These are phyloP conservation scores for Protodeltote pygarga DNA, from an alignment of 2,888 invertebrate genomes.

Conservation along the genomic window DNA sequence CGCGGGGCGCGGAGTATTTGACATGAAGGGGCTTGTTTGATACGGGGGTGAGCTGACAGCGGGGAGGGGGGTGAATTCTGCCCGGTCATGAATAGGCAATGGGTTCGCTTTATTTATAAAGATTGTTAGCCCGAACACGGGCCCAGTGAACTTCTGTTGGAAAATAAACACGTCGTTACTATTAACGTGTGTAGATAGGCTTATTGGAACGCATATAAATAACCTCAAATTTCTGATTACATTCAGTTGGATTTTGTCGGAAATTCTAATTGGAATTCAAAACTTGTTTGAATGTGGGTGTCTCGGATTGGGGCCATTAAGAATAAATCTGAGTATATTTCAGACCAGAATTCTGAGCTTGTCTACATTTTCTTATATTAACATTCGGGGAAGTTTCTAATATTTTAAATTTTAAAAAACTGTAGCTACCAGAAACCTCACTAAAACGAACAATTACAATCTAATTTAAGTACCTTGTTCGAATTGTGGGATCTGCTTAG, in stretches of 20 bases:
- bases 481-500: background rate
- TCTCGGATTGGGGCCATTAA: conserved; percentile 26
- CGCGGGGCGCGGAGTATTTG: conserved; percentile 87
- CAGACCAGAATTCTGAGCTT: conserved; percentile 4
- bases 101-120: conserved; percentile 86
- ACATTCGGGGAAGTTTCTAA: no score
- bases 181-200: conserved; percentile 52
- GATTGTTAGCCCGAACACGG: conserved; percentile 79
- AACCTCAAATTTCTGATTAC: conserved; percentile 25
- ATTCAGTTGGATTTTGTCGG: conserved; percentile 15
- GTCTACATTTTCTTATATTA: background rate
- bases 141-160: conserved; percentile 78
- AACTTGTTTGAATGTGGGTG: conserved; percentile 24
- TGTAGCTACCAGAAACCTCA: no score
- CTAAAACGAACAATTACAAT: no score
- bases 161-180: conserved; percentile 76
- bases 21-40: conserved; percentile 87
- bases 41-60: conserved; percentile 80
- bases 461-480: background rate
- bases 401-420: no score
- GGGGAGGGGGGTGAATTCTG: conserved; percentile 79
- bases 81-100: conserved; percentile 87
- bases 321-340: conserved; percentile 21
- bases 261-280: conserved; percentile 31
- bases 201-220: conserved; percentile 39